Evolutionary conservation across 2,113 vertebrate genomes (phyloP), one percentile per base, ranked within the genome.

Genomic region (Acrocephalus arundinaceus): DNA sequence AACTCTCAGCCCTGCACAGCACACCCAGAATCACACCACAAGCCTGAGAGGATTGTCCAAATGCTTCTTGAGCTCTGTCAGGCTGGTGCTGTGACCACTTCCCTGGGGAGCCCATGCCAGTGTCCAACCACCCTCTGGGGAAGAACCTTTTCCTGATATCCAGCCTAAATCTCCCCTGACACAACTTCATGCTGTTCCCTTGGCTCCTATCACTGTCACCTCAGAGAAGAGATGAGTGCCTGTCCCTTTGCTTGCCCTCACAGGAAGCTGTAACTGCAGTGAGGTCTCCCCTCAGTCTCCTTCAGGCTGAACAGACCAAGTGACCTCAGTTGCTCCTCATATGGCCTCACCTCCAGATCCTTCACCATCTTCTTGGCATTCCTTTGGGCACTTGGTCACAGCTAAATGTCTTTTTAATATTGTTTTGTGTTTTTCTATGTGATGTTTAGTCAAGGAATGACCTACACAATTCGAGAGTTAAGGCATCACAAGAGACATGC

Each of bases 151-250:
- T 46, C 5, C 10, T 87, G 13, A 14, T 5, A n/a, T 1, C n/a
- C 15, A 19, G 2, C 7, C 41, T 55, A 63, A n/a, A n/a, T 7
- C 15, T 54, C 8, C 25, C 23, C n/a, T 39, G 19, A n/a, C 28
- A 15, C 10, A 79, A 3, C 2, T 48, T 7, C n/a, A 48, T 15
- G 8, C 13, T 5, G 4, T 24, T 55, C 5, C 13, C 41, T 79
- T 0, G 0, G 2, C 0, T 20, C 6, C n/a, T 71, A 23, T 48
- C 74, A 33, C 18, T 33, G 54, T 33, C 27, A 68, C 18, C n/a
- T 1, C 10, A n/a, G 10, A 30, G n/a, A 4, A 25, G 66, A n/a
- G 85, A 30, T 55, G 48, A 55, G 74, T 21, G 15, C 1, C 30
- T 72, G 30, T 6, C 25, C 13, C 58, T 35, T 2, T 1, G 2